A percentile compares a stretch with the other conserved stretches of the same genome.
Conservation (phyloP, 2,113 vertebrate species). For the Halichoeres trimaculatus region DNA sequence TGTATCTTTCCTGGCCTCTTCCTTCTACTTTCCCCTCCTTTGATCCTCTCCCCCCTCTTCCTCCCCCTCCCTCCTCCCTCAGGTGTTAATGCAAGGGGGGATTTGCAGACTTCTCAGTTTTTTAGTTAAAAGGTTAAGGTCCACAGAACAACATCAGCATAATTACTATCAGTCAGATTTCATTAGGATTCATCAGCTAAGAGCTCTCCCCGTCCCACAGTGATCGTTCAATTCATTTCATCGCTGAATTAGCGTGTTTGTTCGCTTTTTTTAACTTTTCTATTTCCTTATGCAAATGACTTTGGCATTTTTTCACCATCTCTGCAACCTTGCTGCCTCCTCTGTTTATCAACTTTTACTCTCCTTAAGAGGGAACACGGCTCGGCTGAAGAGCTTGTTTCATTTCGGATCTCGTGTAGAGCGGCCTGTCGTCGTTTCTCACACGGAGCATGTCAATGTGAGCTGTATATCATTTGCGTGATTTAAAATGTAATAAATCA, state of each 20-base stretch:
- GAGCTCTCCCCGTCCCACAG: constrained; percentile 45
- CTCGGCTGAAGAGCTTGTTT: constrained; percentile 13
- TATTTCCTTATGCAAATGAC: constrained; percentile 68
- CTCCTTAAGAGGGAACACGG: not conserved
- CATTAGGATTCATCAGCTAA: constrained; percentile 72
- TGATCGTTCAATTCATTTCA: constrained; percentile 56
- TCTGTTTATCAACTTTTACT: constrained; percentile 20
- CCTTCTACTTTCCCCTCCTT: not conserved
- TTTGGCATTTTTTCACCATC: not conserved
- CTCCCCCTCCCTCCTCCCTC: constrained; percentile 17
- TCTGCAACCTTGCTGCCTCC: constrained; percentile 15
- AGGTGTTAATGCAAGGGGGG: constrained; percentile 57
- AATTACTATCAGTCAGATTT: constrained; percentile 73
- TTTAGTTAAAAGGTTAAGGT: constrained; percentile 64
- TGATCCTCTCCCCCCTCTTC: not conserved
- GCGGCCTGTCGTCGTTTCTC: not conserved
- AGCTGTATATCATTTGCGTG: not conserved
- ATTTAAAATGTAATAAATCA: not conserved
- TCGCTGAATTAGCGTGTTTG: constrained; percentile 64
- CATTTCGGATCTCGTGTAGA: not conserved
- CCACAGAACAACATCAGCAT: constrained; percentile 75
- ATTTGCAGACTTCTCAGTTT: constrained; percentile 68
- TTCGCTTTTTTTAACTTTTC: constrained; percentile 52
- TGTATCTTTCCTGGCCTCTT: not conserved
- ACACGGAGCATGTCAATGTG: not conserved